phyloP scores from a whole-genome alignment of 1,140 invertebrate species.

The Bombus pyrosoma region DNA sequence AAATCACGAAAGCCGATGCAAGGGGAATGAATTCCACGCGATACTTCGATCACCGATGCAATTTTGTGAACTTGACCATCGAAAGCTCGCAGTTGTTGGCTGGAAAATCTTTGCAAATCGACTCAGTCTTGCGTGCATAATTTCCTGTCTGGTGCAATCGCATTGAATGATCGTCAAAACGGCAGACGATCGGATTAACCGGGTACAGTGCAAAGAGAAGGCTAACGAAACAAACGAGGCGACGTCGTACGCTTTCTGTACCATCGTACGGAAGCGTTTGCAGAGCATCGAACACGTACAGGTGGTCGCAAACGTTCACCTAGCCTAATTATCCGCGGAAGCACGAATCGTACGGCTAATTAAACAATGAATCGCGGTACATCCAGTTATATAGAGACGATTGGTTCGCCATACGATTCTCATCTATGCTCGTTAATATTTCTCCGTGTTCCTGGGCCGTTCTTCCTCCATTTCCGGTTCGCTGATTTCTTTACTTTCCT shows the following conservation, averaged over 20 bases:
- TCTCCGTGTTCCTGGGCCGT: background rate
- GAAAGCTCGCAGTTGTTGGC: background rate
- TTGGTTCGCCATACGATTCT: background rate
- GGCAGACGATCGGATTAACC: background rate
- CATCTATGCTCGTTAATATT: background rate
- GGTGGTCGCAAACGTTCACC: conserved; percentile 11
- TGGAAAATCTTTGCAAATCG: background rate
- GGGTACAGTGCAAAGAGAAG: conserved; percentile 9
- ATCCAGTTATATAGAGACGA: background rate
- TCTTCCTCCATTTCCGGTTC: background rate
- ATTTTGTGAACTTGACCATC: conserved; percentile 1
- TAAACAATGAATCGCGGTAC: conserved; percentile 28
- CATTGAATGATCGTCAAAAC: background rate
- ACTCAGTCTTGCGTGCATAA: conserved; percentile 5
- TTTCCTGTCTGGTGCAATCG: background rate
- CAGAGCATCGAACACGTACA: background rate
- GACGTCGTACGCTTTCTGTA: background rate
- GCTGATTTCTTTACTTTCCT: background rate
- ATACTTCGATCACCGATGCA: background rate
- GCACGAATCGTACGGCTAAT: conserved; percentile 46
- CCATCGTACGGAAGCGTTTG: background rate
- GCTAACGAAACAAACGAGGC: background rate
- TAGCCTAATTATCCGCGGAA: conserved; percentile 19
- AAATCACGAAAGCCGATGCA: background rate
- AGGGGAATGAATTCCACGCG: background rate